Evolutionary conservation across 2,113 vertebrate genomes (phyloP).

Genomic region (Vidua chalybeata): DNA sequence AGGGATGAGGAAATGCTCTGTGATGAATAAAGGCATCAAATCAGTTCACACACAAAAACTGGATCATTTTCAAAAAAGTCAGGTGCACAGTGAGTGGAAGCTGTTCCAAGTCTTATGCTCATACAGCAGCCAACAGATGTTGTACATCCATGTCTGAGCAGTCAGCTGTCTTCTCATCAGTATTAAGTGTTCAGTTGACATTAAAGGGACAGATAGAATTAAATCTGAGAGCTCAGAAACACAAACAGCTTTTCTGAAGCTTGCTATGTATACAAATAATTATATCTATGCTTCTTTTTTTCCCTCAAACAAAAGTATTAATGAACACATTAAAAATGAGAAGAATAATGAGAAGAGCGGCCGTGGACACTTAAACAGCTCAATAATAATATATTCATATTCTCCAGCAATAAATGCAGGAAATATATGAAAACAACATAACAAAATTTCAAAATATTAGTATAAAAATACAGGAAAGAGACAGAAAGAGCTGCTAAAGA

Average conservation of each 20-base stretch:
- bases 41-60: conserved; percentile 29
- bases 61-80: conserved; percentile 56
- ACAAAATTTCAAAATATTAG: neutral
- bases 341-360: neutral
- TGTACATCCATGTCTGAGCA: conserved; percentile 31
- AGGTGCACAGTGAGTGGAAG: conserved; percentile 48
- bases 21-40: conserved; percentile 26
- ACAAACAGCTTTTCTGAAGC: neutral
- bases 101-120: conserved; percentile 28
- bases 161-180: conserved; percentile 40
- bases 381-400: neutral
- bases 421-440: neutral
- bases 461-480: neutral
- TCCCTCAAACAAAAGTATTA: neutral
- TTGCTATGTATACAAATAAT: neutral
- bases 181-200: conserved; percentile 1
- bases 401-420: neutral
- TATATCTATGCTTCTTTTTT: neutral
- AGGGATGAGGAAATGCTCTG: neutral
- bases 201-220: conserved; percentile 22
- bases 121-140: conserved; percentile 45
- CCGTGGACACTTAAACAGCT: neutral
- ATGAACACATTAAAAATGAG: neutral
- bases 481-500: neutral
- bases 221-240: neutral